These are phyloP conservation scores for Seriola quinqueradiata DNA, from an alignment of 2,113 vertebrate species.

Conservation along the genomic window DNA sequence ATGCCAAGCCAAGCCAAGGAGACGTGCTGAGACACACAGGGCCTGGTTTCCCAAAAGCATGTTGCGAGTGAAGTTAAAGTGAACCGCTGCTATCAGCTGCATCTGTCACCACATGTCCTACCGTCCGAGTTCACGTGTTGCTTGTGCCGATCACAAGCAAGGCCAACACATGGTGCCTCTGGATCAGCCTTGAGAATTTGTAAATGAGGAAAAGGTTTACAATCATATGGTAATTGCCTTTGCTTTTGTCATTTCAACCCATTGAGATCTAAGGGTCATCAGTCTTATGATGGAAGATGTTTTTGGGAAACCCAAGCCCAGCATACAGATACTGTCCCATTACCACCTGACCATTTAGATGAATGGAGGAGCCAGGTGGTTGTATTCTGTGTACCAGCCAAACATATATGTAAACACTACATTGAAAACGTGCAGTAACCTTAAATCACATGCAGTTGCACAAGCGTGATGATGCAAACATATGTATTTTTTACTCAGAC, in stretches of 20 bases:
- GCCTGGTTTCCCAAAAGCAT: conserved; percentile 27
- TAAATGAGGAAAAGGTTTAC: conserved; percentile 61
- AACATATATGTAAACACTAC: conserved; percentile 30
- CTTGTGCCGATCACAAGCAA: conserved; percentile 16
- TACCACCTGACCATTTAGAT: conserved; percentile 9
- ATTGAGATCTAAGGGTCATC: conserved; percentile 4
- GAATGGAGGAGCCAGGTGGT: conserved; percentile 9
- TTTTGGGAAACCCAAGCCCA: conserved; percentile 28
- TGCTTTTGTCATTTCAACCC: not conserved
- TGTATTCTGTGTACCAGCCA: conserved; percentile 33
- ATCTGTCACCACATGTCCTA: not conserved
- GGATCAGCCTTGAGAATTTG: conserved; percentile 48
- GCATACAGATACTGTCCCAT: conserved; percentile 26
- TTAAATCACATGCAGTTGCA: conserved; percentile 40
- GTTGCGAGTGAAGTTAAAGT: conserved; percentile 5
- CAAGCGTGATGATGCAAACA: conserved; percentile 4
- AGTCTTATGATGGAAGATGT: not conserved
- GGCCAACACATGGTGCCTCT: conserved; percentile 59
- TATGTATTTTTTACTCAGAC: not conserved
- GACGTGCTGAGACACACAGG: conserved; percentile 65
- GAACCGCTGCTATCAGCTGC: conserved; percentile 19
- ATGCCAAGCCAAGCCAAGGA: conserved; percentile 92
- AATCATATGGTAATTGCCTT: conserved; percentile 34
- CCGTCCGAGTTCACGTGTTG: not conserved
- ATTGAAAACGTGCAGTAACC: conserved; percentile 28